Evolutionary conservation across 2,888 invertebrate genomes (phyloP), one percentile per base, ranked within the genome.

Genomic region (Gordius sp.): DNA sequence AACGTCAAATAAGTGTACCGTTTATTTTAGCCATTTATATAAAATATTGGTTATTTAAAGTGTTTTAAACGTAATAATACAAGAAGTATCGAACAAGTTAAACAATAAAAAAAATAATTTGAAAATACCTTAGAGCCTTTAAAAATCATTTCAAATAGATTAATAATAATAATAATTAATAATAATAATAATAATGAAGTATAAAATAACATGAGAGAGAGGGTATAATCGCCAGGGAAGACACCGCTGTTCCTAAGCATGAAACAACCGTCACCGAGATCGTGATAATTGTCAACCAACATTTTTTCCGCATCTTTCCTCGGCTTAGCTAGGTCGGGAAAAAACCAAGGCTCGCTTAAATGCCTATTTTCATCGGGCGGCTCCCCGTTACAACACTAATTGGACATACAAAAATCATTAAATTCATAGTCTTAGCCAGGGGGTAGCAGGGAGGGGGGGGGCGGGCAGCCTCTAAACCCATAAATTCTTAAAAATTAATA

Each of bases 181-280:
- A 59, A 60, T 8, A 59, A 16, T 28, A 16, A 8, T 23, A 60
- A 26, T 27, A 18, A 28, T 2, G 23, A 28, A 60, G 26, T 53
- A 54, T 16, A 59, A 41, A 47, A 60, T 58, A 67, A 82, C 77
- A 85, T 79, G 69, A 93, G 93, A 59, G 89, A 89, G 63, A 97
- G 82, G 16, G 87, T 85, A 68, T 81, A 89, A 1, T 81, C 81
- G 62, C 79, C 78, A 0, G 73, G 72, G 62, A 86, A 86, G 63
- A 81, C 80, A 63, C 84, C 84, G 66, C 83, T 85, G 2, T 82
- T 82, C 58, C 97, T 73, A 2, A 97, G 85, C 33, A 97, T 73
- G 71, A 87, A 97, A 0, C 91, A 86, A 0, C 93, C 93, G 66
- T 93, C 86, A 2, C 78, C 78, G 59, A 79, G 79, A 39, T 83